These are phyloP conservation scores for Myotis findleyi DNA, from an alignment of 2,797 vertebrate genomes.

Conservation along the genomic window DNA sequence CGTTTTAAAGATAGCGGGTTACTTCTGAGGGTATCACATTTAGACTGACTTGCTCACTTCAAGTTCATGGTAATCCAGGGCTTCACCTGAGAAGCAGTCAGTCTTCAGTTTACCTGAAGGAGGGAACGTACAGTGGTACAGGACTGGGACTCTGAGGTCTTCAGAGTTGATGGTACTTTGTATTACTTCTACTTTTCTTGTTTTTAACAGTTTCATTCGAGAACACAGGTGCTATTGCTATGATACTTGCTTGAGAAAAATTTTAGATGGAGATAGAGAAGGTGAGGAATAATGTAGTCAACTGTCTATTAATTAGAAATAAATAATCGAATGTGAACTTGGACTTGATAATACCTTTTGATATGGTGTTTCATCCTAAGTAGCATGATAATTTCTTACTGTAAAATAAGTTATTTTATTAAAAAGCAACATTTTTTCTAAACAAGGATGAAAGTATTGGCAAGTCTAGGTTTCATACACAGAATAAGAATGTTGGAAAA, in stretches of 20 bases:
- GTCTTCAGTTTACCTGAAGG: not conserved
- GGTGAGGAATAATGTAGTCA: not conserved
- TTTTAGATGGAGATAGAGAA: not conserved
- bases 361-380: not conserved
- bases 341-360: not conserved
- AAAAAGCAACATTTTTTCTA: not conserved
- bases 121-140: not conserved
- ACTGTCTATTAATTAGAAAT: not conserved
- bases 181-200: not conserved
- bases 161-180: not conserved
- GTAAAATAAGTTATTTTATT: conserved; percentile 13
- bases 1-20: not conserved
- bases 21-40: not conserved
- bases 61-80: not conserved
- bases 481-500: not conserved
- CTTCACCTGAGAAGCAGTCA: not conserved
- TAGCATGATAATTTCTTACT: conserved; percentile 8
- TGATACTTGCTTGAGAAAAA: not conserved
- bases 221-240: not conserved
- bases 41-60: not conserved
- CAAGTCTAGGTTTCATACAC: not conserved
- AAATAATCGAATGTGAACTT: not conserved
- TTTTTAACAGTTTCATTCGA: not conserved
- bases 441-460: conserved; percentile 11
- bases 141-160: not conserved